Evolutionary conservation across 1,140 invertebrate genomes (phyloP), one percentile per base, ranked within the genome.

Genomic region (Drosophila ohnishii): DNA sequence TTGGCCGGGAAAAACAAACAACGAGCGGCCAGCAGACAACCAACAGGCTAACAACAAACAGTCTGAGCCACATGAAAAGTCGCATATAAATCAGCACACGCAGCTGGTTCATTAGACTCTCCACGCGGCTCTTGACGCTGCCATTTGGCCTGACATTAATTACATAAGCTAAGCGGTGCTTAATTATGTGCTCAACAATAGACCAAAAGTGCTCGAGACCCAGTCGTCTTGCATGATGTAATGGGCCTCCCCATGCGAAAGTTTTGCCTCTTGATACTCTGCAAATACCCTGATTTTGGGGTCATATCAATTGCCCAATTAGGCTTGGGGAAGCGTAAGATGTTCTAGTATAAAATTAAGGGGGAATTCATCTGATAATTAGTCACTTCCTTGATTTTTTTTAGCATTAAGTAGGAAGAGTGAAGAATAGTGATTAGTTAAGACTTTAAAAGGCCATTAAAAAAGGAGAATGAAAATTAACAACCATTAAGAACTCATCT

Each of bases 171-270:
- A 88, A 87, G 76, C 80, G 67, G 65, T 75, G 84, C 84, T 87
- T 87, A 87, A 87, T 87, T 88, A 87, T 87, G 76, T 80, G 80
- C 85, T 84, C 85, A 88, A 88, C 83, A 87, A 86, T 87, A 70
- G 83, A 62, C 58, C 51, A 85, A 81, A 78, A 87, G 78, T 87
- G 78, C 83, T 86, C 40, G 35, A 13, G 25, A 71, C 51, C 65
- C 51, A 70, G 28, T 42, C 65, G 19, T 39, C 70, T 71, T 62
- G 66, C 61, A 75, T 85, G 82, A 87, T 87, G 82, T 85, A 85
- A 85, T 85, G 62, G 44, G 44, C 47, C 39, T 28, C 45, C 55
- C 59, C 9, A 78, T 85, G 78, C 82, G 82, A 85, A 85, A 85
- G 82, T 86, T 71, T 66, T n/a, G 55, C 39, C 71, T 50, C 34